phyloP scores from a whole-genome alignment of 2,113 vertebrate species.

The Azemiops feae region DNA sequence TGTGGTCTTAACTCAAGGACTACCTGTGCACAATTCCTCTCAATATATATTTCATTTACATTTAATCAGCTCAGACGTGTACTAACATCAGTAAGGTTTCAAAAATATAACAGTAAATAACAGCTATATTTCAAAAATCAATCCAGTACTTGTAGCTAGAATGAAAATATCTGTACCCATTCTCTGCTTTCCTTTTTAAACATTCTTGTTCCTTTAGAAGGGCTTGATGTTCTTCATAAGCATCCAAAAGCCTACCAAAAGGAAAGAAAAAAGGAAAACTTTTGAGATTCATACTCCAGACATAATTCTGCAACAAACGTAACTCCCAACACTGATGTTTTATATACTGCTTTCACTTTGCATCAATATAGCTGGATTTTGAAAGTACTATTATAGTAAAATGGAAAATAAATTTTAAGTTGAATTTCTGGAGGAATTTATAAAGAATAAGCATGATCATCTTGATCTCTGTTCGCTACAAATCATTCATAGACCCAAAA shows the following conservation, averaged over 20 bases:
- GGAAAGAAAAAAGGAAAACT: neutral
- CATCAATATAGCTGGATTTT: neutral
- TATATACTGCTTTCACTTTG: neutral
- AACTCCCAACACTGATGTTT: too few relatives aligned
- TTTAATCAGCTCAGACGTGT: neutral
- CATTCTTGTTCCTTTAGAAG: conserved; percentile 90
- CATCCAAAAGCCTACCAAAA: conserved; percentile 79
- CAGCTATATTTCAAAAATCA: neutral
- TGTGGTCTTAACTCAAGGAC: neutral
- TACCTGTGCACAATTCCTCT: neutral
- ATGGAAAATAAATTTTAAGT: too few relatives aligned
- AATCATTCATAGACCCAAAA: neutral
- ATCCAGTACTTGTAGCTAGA: neutral
- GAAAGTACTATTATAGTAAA: neutral
- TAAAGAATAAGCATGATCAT: neutral
- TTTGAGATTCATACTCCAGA: too few relatives aligned
- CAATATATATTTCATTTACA: neutral
- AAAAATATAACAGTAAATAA: neutral
- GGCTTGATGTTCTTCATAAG: conserved; percentile 89
- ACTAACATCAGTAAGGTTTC: neutral
- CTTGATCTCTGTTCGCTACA: too few relatives aligned
- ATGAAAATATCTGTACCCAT: conserved; percentile 74
- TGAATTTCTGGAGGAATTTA: neutral
- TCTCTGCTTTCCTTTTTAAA: conserved; percentile 89
- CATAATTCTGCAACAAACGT: neutral